Evolutionary conservation across 1,140 invertebrate genomes (phyloP), one percentile per base, ranked within the genome.

Genomic region (Lordiphosa stackelbergi): DNA sequence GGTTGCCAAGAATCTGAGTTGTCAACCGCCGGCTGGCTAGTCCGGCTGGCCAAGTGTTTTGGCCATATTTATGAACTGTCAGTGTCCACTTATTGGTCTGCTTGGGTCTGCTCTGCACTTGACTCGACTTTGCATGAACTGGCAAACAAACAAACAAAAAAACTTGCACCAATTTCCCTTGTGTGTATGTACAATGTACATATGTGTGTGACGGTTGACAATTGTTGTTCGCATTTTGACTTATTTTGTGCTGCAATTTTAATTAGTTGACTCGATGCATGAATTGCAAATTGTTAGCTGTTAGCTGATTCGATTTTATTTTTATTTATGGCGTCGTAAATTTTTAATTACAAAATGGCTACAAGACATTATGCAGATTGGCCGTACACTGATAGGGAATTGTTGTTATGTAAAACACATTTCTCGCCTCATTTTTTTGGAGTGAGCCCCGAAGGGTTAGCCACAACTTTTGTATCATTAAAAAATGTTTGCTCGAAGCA

Each of bases 341-440:
- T 53, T 81, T 71, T 74, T 71, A 74, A 79, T 74, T 81, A 74
- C 69, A 79, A 49, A 78, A 78, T 81, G 70, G 65, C 60, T 54
- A 78, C 74, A 78, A 78, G 75, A 78, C 71, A 62, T 57, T 77
- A 74, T 77, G 57, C 53, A 74, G 66, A 74, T 75, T 34, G 28
- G 47, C 53, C 47, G 37, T 31, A 16, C 42, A 35, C 43, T 46
- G 70, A 79, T 79, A 49, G 53, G 49, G 40, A 66, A 47, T 49
- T 34, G 16, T 11, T 22, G 24, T 79, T 77, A 79, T 47, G 65
- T 78, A 77, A 69, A 64, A 42, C 5, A 8, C 24, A 73, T 54
- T 60, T 53, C 40, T 53, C 46, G 55, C 47, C 12, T n/a, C 38
- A 43, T 34, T 38, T 13, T 8, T 16, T 43, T 60, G 22, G 11